Percentiles rank a stretch among this genome's conserved stretches.
These are phyloP conservation scores for Dusona sp. DNA, from an alignment of 2,888 invertebrate genomes.

Conservation along the genomic window DNA sequence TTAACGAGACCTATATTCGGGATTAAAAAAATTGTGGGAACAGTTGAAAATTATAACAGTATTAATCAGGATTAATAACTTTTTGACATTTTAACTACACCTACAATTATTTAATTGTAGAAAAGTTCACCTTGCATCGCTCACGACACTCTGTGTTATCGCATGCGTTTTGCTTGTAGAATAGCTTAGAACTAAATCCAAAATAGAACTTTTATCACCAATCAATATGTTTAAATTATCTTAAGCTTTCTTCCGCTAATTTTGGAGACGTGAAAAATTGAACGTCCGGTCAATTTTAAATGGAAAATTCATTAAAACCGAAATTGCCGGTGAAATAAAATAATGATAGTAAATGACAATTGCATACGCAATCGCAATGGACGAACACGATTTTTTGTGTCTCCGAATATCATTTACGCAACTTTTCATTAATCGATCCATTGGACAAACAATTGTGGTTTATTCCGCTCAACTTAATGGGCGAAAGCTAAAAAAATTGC, in stretches of 20 bases:
- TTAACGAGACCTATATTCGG: not conserved
- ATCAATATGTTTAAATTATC: not conserved
- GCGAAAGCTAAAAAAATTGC: slow-evolving; percentile 4
- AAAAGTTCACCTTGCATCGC: slow-evolving; percentile 32
- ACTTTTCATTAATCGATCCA: slow-evolving; percentile 8
- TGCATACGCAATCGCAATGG: no score
- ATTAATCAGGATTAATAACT: not conserved
- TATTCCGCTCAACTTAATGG: not conserved
- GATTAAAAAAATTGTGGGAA: not conserved
- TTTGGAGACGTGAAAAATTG: slow-evolving; percentile 20
- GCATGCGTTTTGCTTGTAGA: slow-evolving; percentile 36
- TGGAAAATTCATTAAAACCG: not conserved
- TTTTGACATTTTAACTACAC: not conserved
- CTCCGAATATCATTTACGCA: slow-evolving; percentile 24
- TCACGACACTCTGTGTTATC: not conserved
- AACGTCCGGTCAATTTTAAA: not conserved
- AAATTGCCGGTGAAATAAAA: not conserved
- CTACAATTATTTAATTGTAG: not conserved
- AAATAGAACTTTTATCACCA: not conserved
- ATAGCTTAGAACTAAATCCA: not conserved
- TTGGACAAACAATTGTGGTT: not conserved
- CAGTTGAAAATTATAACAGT: not conserved
- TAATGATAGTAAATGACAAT: not conserved
- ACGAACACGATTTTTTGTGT: not conserved
- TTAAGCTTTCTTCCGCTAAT: not conserved